Evolutionary conservation across 2,888 invertebrate species (phyloP).

Genomic region (Netelia virgata): DNA sequence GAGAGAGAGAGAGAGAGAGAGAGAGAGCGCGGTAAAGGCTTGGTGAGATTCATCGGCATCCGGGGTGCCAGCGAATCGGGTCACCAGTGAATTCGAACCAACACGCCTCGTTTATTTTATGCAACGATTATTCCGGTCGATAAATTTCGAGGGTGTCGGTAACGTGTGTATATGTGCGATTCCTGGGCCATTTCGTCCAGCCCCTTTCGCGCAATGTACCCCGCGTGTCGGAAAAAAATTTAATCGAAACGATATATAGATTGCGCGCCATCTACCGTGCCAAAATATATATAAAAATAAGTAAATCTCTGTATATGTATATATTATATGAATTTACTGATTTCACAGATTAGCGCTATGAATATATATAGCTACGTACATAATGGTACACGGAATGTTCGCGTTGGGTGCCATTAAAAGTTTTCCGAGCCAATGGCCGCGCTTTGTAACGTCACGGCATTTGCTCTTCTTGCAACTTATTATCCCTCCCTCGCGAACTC

Average conservation of each 20-base stretch:
- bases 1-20: background rate
- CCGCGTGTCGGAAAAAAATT: too few species aligned
- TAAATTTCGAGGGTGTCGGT: slow-evolving; percentile 71
- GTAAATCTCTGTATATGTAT: slow-evolving; percentile 13
- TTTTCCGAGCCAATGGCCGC: slow-evolving; percentile 69
- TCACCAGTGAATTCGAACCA: slow-evolving; percentile 61
- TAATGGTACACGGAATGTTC: slow-evolving; percentile 38
- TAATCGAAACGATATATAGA: slow-evolving; percentile 2
- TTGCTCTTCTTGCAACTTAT: slow-evolving; percentile 64
- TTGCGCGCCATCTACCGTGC: background rate
- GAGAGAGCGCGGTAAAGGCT: background rate
- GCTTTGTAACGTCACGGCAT: slow-evolving; percentile 38
- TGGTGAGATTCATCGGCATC: slow-evolving; percentile 50
- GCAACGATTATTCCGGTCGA: slow-evolving; percentile 74
- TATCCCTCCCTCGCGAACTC: slow-evolving; percentile 46
- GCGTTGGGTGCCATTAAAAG: slow-evolving; percentile 73
- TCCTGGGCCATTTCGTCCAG: slow-evolving; percentile 1
- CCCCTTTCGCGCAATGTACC: slow-evolving; percentile 44
- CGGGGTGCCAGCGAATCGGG: slow-evolving; percentile 22
- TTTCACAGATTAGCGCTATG: slow-evolving; percentile 20
- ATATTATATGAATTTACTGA: slow-evolving; percentile 39
- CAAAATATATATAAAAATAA: background rate
- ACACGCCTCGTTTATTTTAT: slow-evolving; percentile 57
- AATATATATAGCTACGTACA: slow-evolving; percentile 19
- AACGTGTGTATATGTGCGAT: slow-evolving; percentile 27